These are phyloP conservation scores for Dyspetes luteomarginatus DNA, from an alignment of 2,888 invertebrate genomes.

Conservation along the genomic window DNA sequence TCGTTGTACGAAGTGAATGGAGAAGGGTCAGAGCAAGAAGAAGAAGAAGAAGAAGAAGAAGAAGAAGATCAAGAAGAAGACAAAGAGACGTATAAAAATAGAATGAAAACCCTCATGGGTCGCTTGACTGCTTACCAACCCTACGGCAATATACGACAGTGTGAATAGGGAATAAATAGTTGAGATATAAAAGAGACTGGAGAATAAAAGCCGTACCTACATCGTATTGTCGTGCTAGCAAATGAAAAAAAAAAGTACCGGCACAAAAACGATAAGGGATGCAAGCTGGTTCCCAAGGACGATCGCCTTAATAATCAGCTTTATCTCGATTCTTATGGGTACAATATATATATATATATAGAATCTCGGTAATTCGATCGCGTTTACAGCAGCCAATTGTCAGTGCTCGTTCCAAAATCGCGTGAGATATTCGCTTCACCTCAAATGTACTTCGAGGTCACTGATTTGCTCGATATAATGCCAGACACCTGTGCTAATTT, in stretches of 20 bases:
- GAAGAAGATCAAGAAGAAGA: not conserved
- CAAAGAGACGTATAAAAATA: not conserved
- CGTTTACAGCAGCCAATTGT: not conserved
- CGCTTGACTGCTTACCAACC: constrained; percentile 17
- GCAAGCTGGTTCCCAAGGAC: constrained; percentile 13
- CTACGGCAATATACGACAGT: constrained; percentile 3
- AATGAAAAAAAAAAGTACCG: not conserved
- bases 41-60: not conserved
- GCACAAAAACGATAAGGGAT: not conserved
- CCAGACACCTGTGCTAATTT: not conserved
- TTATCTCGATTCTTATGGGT: not conserved
- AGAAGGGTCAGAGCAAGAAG: not conserved
- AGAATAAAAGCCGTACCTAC: constrained; percentile 20
- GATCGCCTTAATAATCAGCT: constrained; percentile 31
- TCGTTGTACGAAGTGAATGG: not conserved
- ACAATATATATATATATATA: not conserved
- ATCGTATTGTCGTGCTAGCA: constrained; percentile 14
- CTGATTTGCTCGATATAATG: not conserved
- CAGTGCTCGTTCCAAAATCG: not conserved
- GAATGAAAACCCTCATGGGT: not conserved
- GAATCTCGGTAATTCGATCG: not conserved
- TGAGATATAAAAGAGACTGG: too few relatives aligned
- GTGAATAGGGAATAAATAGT: not conserved
- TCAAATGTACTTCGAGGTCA: not conserved
- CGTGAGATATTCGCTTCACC: not conserved